These are phyloP conservation scores for Phalanger gymnotis DNA, from an alignment of 2,797 vertebrate species.

Conservation along the genomic window DNA sequence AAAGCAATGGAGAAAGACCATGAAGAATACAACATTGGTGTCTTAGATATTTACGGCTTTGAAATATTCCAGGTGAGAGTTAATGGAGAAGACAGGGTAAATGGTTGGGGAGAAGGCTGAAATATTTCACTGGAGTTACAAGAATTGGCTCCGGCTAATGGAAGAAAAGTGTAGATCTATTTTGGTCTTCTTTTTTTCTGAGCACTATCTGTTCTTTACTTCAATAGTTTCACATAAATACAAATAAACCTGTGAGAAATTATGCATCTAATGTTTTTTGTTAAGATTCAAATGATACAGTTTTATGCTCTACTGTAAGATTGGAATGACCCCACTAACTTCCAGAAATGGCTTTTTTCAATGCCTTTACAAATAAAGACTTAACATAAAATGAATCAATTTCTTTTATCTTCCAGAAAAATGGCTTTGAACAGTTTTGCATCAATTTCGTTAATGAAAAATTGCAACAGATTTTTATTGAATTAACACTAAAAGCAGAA, in stretches of 20 bases:
- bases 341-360: conserved; percentile 54
- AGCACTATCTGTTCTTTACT: conserved; percentile 53
- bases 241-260: conserved; percentile 3
- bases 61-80: conserved; percentile 97
- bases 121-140: conserved; percentile 6
- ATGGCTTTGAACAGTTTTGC: conserved; percentile 99
- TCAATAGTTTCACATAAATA: conserved; percentile 61
- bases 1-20: conserved; percentile 98
- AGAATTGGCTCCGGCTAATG: conserved; percentile 16
- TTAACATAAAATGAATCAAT: conserved; percentile 10
- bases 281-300: conserved; percentile 7
- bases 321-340: not conserved
- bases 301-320: not conserved
- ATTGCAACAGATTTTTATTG: conserved; percentile 98
- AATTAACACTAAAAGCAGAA: conserved; percentile 97
- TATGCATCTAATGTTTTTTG: not conserved
- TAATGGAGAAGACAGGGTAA: not conserved
- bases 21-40: conserved; percentile 95
- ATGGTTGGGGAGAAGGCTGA: not conserved
- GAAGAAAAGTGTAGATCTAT: not conserved
- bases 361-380: conserved; percentile 36
- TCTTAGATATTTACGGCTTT: conserved; percentile 99
- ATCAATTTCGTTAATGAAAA: conserved; percentile 99
- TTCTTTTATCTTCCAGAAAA: conserved; percentile 90
- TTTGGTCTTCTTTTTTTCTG: conserved; percentile 10